phyloP scores from a whole-genome alignment of 2,797 vertebrate species.

The Nyctibius grandis region DNA sequence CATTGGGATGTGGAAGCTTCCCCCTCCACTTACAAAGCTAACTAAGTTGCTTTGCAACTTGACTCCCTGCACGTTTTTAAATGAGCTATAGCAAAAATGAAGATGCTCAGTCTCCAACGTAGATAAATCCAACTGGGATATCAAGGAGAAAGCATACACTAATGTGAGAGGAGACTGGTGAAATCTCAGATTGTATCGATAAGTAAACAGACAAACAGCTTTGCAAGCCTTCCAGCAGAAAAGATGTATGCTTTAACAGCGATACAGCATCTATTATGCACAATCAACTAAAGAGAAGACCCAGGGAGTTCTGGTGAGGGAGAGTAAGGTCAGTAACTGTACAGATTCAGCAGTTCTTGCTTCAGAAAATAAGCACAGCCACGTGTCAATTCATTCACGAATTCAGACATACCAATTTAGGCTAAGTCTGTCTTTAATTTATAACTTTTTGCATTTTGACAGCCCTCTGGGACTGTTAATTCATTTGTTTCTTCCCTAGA shows the following conservation, averaged over 20 bases:
- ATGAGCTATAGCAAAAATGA: background rate
- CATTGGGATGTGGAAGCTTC: background rate
- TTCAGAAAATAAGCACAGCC: background rate
- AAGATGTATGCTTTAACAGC: background rate
- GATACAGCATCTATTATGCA: background rate
- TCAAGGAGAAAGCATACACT: background rate
- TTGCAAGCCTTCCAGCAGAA: background rate
- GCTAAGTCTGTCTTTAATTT: slow-evolving; percentile 7
- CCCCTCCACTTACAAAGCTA: background rate
- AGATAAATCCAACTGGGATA: background rate
- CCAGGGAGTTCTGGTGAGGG: background rate
- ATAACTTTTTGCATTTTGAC: slow-evolving; percentile 8
- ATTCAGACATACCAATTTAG: background rate
- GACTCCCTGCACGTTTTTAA: background rate
- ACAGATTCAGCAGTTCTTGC: background rate
- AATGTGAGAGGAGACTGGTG: background rate
- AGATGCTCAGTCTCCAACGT: rapidly evolving
- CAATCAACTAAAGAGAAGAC: background rate
- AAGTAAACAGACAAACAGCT: background rate
- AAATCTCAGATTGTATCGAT: background rate
- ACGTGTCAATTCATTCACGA: background rate
- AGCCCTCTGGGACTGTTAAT: background rate
- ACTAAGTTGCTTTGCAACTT: background rate
- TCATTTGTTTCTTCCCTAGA: slow-evolving; percentile 1
- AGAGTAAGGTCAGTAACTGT: background rate